Evolutionary conservation across 1,140 invertebrate genomes (phyloP), one percentile per base, ranked within the genome.

Genomic region (Chrysomallon squamiferum): DNA sequence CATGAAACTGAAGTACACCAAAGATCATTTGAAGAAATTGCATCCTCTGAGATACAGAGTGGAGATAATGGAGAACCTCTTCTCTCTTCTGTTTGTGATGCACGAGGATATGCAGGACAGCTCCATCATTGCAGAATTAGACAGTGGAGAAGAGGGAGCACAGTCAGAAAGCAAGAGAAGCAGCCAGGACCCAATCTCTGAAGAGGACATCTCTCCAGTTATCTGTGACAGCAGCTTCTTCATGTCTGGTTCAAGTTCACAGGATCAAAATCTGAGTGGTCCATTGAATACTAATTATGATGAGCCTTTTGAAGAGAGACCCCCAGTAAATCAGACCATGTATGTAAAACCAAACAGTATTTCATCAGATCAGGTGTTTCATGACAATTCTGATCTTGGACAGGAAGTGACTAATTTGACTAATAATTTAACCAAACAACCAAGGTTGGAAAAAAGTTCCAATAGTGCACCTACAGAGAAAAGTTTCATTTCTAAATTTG

Each of bases 31-130:
- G 2, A 62, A 70, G 20, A 71, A 78, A 59, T 68, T 87, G 20
- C 79, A 79, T 47, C 84, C 85, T 6, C 60, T 87, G 52, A 71
- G 77, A 20, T 86, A 80, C 62, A 67, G 86, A 13, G 68, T 87
- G 3, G 86, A 87, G 72, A 78, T 86, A 13, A 56, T 87, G 62
- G 86, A 87, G 72, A 82, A 87, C 78, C 76, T 87, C 6, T 87
- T 85, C 72, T 81, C 84, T 27, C 64, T 87, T 38, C 69, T 87
- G 29, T 87, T 87, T 78, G 63, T 83, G 7, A 84, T 73, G 41
- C 72, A 80, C 61, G 77, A 78, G 60, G 79, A 84, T 64, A 66
- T 86, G 54, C 71, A 74, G 54, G 77, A 84, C 45, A 63, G 49
- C 9, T 65, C 68, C 2, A 35, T 66, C n/a, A 35, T 57, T 11